Evolutionary conservation across 2,113 vertebrate genomes (phyloP).

Genomic region (Tetrao urogallus): DNA sequence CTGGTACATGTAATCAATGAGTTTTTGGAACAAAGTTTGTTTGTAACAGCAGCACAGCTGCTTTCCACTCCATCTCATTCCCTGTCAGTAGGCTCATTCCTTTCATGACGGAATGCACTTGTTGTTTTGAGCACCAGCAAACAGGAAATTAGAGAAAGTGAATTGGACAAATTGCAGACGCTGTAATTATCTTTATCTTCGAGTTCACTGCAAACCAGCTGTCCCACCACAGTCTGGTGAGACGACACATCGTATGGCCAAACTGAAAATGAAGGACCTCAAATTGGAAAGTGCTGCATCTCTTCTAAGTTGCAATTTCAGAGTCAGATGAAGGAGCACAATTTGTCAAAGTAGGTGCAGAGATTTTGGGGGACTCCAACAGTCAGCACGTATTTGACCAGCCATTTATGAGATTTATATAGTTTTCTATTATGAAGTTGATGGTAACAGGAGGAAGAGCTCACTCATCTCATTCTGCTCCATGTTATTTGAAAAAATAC

Average conservation of each 20-base stretch:
- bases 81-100: not conserved
- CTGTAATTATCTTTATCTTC: not conserved
- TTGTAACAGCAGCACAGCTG: not conserved
- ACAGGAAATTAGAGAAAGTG: not conserved
- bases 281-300: not conserved
- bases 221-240: not conserved
- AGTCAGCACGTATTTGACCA: not conserved
- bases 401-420: not conserved
- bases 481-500: not conserved
- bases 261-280: not conserved
- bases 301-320: not conserved
- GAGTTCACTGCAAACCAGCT: not conserved
- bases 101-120: not conserved
- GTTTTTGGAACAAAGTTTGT: not conserved
- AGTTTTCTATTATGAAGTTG: not conserved
- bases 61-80: not conserved
- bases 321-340: not conserved
- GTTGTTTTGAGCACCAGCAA: not conserved
- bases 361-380: not conserved
- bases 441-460: not conserved
- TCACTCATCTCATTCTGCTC: not conserved
- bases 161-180: not conserved
- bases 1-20: not conserved
- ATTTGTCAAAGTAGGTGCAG: not conserved
- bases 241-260: not conserved